Evolutionary conservation across 1,140 invertebrate species (phyloP), one percentile per base, ranked within the genome.

Genomic region (Cardiocondyla obscurior): DNA sequence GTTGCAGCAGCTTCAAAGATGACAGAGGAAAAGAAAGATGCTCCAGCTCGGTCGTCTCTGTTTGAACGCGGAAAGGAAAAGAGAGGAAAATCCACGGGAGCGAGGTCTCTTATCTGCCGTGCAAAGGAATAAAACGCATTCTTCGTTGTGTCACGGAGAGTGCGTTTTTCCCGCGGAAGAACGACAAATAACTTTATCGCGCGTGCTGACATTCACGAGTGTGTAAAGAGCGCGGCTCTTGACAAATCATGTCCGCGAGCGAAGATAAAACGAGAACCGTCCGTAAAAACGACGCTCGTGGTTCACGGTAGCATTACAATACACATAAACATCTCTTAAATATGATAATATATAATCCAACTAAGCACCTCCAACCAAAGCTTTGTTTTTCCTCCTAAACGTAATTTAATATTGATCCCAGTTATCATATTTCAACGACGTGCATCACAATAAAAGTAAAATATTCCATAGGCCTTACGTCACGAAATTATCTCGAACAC

Each of bases 1-100:
- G 53, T 62, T 42, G 76, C 39, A 62, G 65, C 65, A 64, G 57
- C 70, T 85, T 83, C 83, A 69, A 79, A 87, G 79, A 60, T 73
- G 77, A 81, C 82, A 3, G 58, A 67, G 28, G 53, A 28, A 65
- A 16, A 73, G 25, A 22, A 7, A 44, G 60, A 69, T 36, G 30
- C 51, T 60, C 69, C 85, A 55, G 73, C 72, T 57, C 42, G 44
- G 64, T 46, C 67, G 83, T 73, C 39, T 72, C 76, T 69, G 76
- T 74, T 65, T 51, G 72, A 82, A 85, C 83, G 49, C 16, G 25
- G 58, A n/a, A n/a, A 65, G 19, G 28, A 57, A 55, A 69, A 77
- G 70, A 58, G 44, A 58, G 51, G 30, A 64, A 65, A 84, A 83
- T 58, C 22, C 60, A 33, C 46, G 16, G 19, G 25, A 57, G 64